Conservation (phyloP, 1,140 invertebrate genomes). For the Agraylea sexmaculata region DNA sequence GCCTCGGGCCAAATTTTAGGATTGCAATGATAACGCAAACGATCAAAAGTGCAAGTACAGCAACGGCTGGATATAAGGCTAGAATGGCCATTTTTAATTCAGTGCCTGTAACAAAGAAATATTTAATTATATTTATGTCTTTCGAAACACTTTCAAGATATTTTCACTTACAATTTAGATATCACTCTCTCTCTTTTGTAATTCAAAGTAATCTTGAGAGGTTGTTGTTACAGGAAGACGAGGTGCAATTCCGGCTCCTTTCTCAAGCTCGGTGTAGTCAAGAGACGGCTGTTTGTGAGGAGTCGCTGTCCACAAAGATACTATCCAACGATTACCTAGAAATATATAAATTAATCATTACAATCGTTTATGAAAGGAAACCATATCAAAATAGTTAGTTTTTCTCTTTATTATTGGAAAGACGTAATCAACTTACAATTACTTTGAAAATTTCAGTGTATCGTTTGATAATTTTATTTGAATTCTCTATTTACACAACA, state of each 20-base stretch:
- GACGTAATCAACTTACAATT: background rate
- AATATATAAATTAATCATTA: constrained; percentile 14
- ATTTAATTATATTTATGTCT: too few relatives aligned
- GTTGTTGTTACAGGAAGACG: constrained; percentile 23
- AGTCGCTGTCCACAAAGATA: constrained; percentile 69
- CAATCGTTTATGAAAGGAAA: constrained; percentile 11
- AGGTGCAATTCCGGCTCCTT: constrained; percentile 30
- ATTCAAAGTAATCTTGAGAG: constrained; percentile 55
- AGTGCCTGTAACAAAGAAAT: constrained; percentile 18
- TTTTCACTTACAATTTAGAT: constrained; percentile 43
- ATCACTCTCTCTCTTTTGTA: constrained; percentile 71
- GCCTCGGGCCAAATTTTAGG: constrained; percentile 53
- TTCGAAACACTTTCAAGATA: too few relatives aligned
- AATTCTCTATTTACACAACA: background rate
- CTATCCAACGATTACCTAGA: constrained; percentile 69
- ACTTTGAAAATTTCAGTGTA: too few relatives aligned
- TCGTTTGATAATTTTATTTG: constrained; percentile 7
- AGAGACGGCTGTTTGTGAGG: constrained; percentile 73
- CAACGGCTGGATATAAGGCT: constrained; percentile 59
- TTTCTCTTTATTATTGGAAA: constrained; percentile 11
- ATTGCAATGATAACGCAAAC: constrained; percentile 61
- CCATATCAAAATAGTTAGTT: constrained; percentile 12
- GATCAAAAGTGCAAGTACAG: constrained; percentile 57
- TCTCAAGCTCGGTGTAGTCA: constrained; percentile 62
- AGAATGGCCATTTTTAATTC: constrained; percentile 48